Evolutionary conservation across 1,140 invertebrate species (phyloP), one percentile per base, ranked within the genome.

Genomic region (Zelostemma sp.): DNA sequence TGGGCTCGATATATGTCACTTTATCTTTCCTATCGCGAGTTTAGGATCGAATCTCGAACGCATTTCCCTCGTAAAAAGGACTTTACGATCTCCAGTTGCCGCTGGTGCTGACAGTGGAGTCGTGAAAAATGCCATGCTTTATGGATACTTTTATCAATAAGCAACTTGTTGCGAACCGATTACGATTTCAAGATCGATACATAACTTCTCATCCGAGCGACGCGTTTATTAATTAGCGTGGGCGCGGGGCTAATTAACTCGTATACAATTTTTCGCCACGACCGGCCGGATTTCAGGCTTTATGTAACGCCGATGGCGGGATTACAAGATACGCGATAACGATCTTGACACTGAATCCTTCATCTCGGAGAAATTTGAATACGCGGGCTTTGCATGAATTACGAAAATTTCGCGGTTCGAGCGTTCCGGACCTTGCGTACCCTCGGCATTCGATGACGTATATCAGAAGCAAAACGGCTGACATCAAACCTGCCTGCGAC

Each of bases 401-500:
- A n/a, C n/a, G n/a, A n/a, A n/a, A n/a, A n/a, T n/a, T n/a, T n/a
- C n/a, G n/a, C n/a, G n/a, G n/a, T n/a, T n/a, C n/a, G n/a, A n/a
- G n/a, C n/a, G n/a, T n/a, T n/a, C n/a, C n/a, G n/a, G n/a, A n/a
- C n/a, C n/a, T n/a, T n/a, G 46, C 31, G 14, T n/a, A 18, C 38
- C 33, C 35, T n/a, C 63, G 68, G 68, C 41, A 59, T 48, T 56
- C 68, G 55, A 59, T 81, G 77, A 78, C 77, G 76, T 80, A 77
- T 49, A 64, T 72, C 57, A 53, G 53, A 48, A 50, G 79, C 75
- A 73, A 77, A 82, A 77, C 71, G 72, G 63, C 78, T 76, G 84
- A 82, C 78, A 80, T 85, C 74, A 74, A 84, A 80, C 74, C 76
- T 72, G 71, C 70, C 72, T 65, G 74, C 57, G 69, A 75, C 74